Conservation (phyloP, 2,113 vertebrate genomes). For the Lepus timidus region DNA sequence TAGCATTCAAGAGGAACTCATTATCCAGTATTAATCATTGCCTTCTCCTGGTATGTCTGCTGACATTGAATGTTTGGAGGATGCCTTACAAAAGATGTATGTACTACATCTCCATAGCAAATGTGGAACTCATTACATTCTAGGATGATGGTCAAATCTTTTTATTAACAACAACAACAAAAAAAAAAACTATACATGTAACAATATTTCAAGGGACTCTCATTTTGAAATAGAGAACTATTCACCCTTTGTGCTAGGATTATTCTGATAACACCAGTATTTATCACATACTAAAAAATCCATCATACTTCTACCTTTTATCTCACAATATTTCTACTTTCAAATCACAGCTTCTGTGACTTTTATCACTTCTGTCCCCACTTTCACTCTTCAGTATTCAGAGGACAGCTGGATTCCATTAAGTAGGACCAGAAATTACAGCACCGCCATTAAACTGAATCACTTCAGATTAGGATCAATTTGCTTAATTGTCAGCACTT, state of each 20-base stretch:
- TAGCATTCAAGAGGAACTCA: neutral
- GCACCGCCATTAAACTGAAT: neutral
- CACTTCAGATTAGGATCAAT: neutral
- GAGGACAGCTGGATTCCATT: neutral
- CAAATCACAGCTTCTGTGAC: neutral
- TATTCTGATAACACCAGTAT: neutral
- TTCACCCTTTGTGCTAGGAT: neutral
- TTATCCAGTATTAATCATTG: neutral
- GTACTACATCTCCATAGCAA: too few species aligned
- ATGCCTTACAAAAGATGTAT: neutral
- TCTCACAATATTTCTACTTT: neutral
- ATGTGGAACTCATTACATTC: too few species aligned
- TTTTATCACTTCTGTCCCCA: too few species aligned
- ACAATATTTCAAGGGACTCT: neutral
- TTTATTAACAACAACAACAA: neutral
- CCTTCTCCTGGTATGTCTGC: neutral
- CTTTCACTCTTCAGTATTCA: neutral
- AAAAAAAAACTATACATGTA: neutral
- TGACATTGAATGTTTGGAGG: neutral
- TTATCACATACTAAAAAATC: neutral
- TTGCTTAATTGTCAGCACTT: neutral
- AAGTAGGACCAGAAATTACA: neutral
- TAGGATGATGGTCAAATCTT: neutral
- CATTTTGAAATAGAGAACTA: neutral
- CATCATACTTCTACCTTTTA: neutral